Percentiles rank a stretch among this genome's conserved stretches.
phyloP scores from a whole-genome alignment of 1,140 invertebrate genomes.

The Eufriesea mexicana region DNA sequence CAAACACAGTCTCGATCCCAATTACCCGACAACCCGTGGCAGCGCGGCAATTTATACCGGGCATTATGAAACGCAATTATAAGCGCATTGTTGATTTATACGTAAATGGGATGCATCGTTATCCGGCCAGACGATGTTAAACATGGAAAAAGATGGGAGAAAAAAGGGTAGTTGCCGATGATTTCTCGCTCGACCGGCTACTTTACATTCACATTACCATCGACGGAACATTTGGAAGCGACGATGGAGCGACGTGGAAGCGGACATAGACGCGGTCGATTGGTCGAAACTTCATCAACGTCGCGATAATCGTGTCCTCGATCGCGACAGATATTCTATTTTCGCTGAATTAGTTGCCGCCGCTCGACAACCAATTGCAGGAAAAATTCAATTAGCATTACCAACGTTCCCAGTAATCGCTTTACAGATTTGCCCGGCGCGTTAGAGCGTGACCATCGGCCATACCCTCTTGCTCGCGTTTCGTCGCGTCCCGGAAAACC shows the following conservation, averaged over 20 bases:
- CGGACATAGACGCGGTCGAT: conserved; percentile 31
- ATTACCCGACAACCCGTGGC: conserved; percentile 16
- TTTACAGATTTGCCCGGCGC: conserved; percentile 24
- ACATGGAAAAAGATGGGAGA: not conserved
- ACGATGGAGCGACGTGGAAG: not conserved
- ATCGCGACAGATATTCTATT: conserved; percentile 64
- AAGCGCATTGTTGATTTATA: not conserved
- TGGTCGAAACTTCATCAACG: conserved; percentile 64
- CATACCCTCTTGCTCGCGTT: not conserved
- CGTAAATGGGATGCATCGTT: not conserved
- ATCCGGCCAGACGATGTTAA: not conserved
- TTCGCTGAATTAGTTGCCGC: conserved; percentile 46
- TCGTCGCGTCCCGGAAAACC: not conserved
- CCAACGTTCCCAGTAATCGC: conserved; percentile 25
- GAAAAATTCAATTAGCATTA: conserved; percentile 48
- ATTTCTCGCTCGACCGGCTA: not conserved
- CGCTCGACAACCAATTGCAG: conserved; percentile 32
- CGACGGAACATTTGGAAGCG: not conserved
- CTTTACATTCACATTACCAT: conserved; percentile 51
- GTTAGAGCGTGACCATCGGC: not conserved
- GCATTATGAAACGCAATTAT: conserved; percentile 12
- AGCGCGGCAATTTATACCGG: conserved; percentile 2
- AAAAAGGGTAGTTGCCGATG: not conserved
- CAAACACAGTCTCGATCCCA: conserved; percentile 15
- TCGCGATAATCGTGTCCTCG: conserved; percentile 59